Base-by-base conservation (phyloP, 2,113 vertebrate species). In the Leucoraja erinaceus region DNA sequence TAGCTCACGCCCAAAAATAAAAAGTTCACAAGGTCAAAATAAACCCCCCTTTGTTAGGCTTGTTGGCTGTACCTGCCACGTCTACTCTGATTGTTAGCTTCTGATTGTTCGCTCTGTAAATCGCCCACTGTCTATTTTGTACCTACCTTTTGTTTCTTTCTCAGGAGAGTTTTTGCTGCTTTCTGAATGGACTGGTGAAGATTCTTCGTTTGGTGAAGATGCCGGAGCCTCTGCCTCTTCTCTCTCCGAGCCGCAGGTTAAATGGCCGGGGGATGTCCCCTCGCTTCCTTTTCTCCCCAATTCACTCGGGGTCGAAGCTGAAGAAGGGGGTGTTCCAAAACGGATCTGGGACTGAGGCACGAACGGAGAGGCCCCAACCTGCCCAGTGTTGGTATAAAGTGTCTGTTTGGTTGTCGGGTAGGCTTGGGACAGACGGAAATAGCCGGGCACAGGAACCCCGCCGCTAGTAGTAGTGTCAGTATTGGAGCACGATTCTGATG, bases 361-460 rank as follows among this genome's bases (percentile, higher is more conserved):
- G 94, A 98, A 98, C 33, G 96, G 96, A 93, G 96, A 95, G 93
- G 97, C 95, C 94, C 95, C 96, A 76, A 97, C 96, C 90, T 96
- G 97, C 93, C 94, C 96, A 84, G 97, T 94, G 93, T 96, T 95
- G 95, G 97, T 98, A 72, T 91, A 91, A 72, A 74, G 90, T 72
- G 93, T 93, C 94, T 95, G 96, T 96, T 98, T 98, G 94, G 98
- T 95, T 93, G 97, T 96, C 93, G 97, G 97, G 94, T 99, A 99
- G 31, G 99, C 96, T 97, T 99, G 99, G 92, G 98, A 99, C 83
- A 99, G 96, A 95, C 98, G 98, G 97, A 99, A 99, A 95, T 99
- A 99, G 93, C 99, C 98, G 18, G 98, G 99, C 93, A 99, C 98
- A 0, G 98, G 98, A 94, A 99, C 97, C 93, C 97, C 97, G 94